phyloP scores from a whole-genome alignment of 2,888 invertebrate genomes.

The Mesorhabditis spiculigera region DNA sequence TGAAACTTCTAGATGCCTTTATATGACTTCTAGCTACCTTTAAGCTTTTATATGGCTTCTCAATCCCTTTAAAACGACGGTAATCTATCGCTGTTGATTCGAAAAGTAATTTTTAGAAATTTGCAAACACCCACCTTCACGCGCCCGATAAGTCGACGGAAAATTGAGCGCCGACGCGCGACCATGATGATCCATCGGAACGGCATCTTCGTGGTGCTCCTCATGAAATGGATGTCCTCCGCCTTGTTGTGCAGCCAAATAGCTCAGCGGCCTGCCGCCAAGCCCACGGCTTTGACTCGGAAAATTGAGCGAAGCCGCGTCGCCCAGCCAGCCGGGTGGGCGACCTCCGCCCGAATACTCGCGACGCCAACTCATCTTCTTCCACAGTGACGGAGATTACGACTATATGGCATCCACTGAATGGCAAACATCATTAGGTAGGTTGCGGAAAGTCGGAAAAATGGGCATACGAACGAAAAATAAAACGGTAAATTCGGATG shows the following conservation, averaged over 20 bases:
- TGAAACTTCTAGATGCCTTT: too few species aligned
- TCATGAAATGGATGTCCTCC: not conserved
- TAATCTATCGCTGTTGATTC: too few species aligned
- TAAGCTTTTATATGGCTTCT: too few species aligned
- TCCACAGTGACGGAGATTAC: too few species aligned
- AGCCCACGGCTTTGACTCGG: not conserved
- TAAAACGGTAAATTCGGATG: not conserved
- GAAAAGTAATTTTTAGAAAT: too few species aligned
- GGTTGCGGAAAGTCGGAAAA: not conserved
- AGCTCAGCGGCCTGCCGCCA: not conserved
- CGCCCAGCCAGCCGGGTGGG: not conserved
- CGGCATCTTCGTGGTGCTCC: not conserved
- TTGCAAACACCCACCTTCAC: too few species aligned
- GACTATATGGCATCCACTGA: not conserved
- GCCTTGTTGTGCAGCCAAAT: not conserved
- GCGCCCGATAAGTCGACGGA: not conserved
- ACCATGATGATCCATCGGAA: not conserved
- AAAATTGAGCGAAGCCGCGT: not conserved
- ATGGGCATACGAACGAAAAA: not conserved
- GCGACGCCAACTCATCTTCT: slow-evolving; percentile 2
- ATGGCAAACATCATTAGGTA: not conserved
- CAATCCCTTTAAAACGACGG: too few species aligned
- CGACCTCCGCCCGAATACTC: not conserved
- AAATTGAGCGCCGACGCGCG: not conserved
- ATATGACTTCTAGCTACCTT: too few species aligned